Percentiles rank a stretch among this genome's conserved stretches.
These are phyloP conservation scores for Zhuqinia jingwanae DNA, from an alignment of 2,888 invertebrate species.

Conservation along the genomic window DNA sequence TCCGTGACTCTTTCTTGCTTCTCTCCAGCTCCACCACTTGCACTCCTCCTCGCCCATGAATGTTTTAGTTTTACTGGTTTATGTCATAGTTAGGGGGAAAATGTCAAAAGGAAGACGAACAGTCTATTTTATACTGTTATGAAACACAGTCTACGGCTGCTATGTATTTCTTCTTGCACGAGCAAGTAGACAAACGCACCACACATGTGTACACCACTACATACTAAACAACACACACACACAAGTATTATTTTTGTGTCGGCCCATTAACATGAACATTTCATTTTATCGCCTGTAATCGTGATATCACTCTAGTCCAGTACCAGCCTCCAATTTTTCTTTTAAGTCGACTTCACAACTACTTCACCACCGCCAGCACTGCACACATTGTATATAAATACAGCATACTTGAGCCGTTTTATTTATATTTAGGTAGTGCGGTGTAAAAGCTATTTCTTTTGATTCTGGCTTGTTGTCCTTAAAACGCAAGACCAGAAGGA, in stretches of 20 bases:
- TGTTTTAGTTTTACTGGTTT: slow-evolving; percentile 47
- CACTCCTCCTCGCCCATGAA: slow-evolving; percentile 21
- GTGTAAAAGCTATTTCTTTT: slow-evolving; percentile 1
- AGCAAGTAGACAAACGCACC: slow-evolving; percentile 27
- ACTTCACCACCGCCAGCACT: too few species aligned
- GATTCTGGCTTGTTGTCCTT: background rate
- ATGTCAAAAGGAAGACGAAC: slow-evolving; percentile 62
- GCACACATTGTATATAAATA: too few species aligned
- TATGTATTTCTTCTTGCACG: slow-evolving; percentile 27
- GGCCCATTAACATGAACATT: slow-evolving; percentile 76
- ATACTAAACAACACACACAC: too few species aligned
- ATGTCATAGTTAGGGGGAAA: slow-evolving; percentile 56
- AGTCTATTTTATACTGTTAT: slow-evolving; percentile 41
- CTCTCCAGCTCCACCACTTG: background rate
- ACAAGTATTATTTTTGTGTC: slow-evolving; percentile 61
- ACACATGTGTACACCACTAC: background rate
- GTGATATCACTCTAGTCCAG: slow-evolving; percentile 62
- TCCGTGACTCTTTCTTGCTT: background rate
- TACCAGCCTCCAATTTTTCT: slow-evolving; percentile 31
- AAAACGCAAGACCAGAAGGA: background rate
- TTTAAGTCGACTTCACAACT: background rate
- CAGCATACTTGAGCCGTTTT: background rate
- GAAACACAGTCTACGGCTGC: background rate
- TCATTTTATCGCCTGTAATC: slow-evolving; percentile 74
- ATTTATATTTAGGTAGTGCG: background rate